Percentiles rank a stretch among this genome's conserved stretches.
phyloP scores from a whole-genome alignment of 2,888 invertebrate genomes.

The Agrotis segetum region DNA sequence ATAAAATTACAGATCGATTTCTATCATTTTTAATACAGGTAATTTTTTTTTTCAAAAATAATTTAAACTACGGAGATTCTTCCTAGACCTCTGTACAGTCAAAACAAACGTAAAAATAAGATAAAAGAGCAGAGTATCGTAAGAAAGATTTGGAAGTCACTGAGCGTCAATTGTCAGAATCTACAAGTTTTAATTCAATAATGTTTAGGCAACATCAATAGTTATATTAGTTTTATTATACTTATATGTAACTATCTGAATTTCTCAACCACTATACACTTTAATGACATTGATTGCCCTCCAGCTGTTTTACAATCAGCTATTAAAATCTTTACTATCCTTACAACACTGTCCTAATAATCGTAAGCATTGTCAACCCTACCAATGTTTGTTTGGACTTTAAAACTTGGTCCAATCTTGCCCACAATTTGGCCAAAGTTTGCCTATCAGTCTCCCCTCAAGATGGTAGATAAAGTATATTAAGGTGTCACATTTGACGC shows the following conservation, averaged over 20 bases:
- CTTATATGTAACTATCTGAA: neutral
- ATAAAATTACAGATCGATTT: no score
- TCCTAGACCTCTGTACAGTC: no score
- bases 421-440: slow-evolving; percentile 40
- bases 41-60: no score
- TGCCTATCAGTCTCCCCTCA: slow-evolving; percentile 52
- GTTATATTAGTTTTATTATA: neutral
- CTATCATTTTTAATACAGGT: no score
- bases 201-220: neutral
- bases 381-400: slow-evolving; percentile 51
- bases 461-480: slow-evolving; percentile 69
- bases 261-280: neutral
- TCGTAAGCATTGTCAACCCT: slow-evolving; percentile 41
- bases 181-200: neutral
- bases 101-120: no score
- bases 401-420: slow-evolving; percentile 45
- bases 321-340: slow-evolving; percentile 18
- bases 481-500: slow-evolving; percentile 77
- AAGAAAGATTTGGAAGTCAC: no score
- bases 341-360: slow-evolving; percentile 1
- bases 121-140: no score
- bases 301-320: slow-evolving; percentile 29
- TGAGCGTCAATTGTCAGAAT: no score
- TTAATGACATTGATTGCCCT: slow-evolving; percentile 18
- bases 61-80: no score